These are phyloP conservation scores for Andrena minutula DNA, from an alignment of 2,888 invertebrate genomes.

Conservation along the genomic window DNA sequence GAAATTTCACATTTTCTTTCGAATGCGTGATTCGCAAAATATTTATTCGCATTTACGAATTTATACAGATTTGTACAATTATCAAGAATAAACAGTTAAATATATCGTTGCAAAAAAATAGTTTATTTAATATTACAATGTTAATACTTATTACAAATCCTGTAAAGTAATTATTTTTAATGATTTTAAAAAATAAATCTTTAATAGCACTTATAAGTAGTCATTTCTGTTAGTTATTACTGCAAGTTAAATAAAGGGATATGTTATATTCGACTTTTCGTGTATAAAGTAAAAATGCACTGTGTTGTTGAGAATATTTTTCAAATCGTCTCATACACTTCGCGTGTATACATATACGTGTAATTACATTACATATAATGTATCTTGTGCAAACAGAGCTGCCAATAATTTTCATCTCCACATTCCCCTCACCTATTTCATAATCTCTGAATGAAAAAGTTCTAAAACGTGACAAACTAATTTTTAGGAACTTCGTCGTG, in stretches of 20 bases:
- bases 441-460: constrained; percentile 39
- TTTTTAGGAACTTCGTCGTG: constrained; percentile 42
- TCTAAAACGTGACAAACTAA: constrained; percentile 26
- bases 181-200: constrained; percentile 42
- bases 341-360: neutral
- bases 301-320: constrained; percentile 20
- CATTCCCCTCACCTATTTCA: constrained; percentile 18
- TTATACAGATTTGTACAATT: constrained; percentile 21
- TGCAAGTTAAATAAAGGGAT: constrained; percentile 26
- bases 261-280: constrained; percentile 11
- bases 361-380: constrained; percentile 20
- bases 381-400: constrained; percentile 26
- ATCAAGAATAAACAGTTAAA: constrained; percentile 31
- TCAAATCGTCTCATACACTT: constrained; percentile 3
- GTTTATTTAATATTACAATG: neutral
- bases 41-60: constrained; percentile 13
- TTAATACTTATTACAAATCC: constrained; percentile 24
- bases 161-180: constrained; percentile 18
- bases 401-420: constrained; percentile 33
- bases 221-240: constrained; percentile 19
- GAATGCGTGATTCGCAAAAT: constrained; percentile 14
- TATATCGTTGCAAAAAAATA: constrained; percentile 13
- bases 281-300: constrained; percentile 25
- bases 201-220: constrained; percentile 24
- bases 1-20: constrained; percentile 15